Percentiles rank a stretch among this genome's conserved stretches.
These are phyloP conservation scores for Oasisia sp. DNA, from an alignment of 2,888 invertebrate genomes.

Conservation along the genomic window DNA sequence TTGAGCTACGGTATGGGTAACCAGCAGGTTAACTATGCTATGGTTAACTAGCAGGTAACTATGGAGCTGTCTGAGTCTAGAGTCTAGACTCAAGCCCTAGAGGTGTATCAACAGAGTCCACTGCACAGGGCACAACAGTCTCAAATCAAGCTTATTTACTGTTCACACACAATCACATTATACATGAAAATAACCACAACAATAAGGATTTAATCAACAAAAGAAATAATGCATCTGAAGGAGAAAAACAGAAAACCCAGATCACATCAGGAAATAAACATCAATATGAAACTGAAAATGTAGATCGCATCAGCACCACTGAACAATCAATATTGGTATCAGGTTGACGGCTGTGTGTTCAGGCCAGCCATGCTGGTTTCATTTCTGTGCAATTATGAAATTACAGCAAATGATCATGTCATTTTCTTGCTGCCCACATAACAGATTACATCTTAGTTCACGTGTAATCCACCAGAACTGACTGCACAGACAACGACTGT, in stretches of 20 bases:
- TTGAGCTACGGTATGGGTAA: neutral
- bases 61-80: neutral
- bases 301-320: no score
- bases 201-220: neutral
- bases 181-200: neutral
- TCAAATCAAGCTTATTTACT: neutral
- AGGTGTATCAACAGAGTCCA: neutral
- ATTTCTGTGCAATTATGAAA: neutral
- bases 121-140: neutral
- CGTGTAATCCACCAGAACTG: neutral
- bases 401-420: neutral
- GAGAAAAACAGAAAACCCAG: neutral
- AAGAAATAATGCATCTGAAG: neutral
- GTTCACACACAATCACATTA: neutral
- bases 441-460: conserved; percentile 4
- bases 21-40: neutral
- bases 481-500: neutral
- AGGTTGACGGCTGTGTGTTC: neutral
- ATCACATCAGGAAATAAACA: neutral
- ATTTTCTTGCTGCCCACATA: conserved; percentile 4
- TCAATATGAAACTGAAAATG: neutral
- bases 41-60: conserved; percentile 8
- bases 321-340: neutral
- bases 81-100: neutral
- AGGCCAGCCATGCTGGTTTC: neutral